These are phyloP conservation scores for Oscheius sp. DNA, from an alignment of 2,888 invertebrate genomes.

Conservation along the genomic window DNA sequence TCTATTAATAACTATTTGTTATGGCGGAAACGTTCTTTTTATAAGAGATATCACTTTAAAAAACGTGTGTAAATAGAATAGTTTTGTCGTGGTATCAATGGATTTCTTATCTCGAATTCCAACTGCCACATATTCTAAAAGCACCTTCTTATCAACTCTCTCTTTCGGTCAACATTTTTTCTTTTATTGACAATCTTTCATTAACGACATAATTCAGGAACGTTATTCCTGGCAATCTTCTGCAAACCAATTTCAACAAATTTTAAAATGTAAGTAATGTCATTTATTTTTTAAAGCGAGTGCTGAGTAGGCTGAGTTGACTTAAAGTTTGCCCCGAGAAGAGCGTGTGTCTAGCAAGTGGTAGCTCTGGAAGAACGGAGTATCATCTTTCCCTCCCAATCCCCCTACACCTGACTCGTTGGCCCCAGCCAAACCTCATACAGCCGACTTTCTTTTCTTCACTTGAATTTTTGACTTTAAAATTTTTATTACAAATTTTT, in stretches of 20 bases:
- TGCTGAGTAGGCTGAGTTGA: not conserved
- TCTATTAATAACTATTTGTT: too few species aligned
- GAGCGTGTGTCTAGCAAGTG: slow-evolving; percentile 27
- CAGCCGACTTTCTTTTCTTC: not conserved
- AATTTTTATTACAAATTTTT: too few species aligned
- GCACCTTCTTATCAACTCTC: slow-evolving; percentile 9
- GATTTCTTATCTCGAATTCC: not conserved
- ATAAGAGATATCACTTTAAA: too few species aligned
- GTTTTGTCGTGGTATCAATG: not conserved
- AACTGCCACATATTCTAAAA: not conserved
- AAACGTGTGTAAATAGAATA: not conserved
- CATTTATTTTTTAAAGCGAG: not conserved
- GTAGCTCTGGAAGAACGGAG: slow-evolving; percentile 31
- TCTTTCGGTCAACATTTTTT: not conserved
- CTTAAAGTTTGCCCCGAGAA: not conserved
- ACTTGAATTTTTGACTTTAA: not conserved
- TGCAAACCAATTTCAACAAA: not conserved
- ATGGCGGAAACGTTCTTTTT: too few species aligned
- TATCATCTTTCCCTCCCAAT: slow-evolving; percentile 31
- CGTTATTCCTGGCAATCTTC: not conserved
- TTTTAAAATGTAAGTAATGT: not conserved
- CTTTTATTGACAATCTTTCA: not conserved
- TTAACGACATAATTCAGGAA: not conserved
- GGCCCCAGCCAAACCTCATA: not conserved
- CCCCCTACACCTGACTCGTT: slow-evolving; percentile 31